Conservation (phyloP, 2,888 invertebrate species). For the Alentia gelatinosa region DNA sequence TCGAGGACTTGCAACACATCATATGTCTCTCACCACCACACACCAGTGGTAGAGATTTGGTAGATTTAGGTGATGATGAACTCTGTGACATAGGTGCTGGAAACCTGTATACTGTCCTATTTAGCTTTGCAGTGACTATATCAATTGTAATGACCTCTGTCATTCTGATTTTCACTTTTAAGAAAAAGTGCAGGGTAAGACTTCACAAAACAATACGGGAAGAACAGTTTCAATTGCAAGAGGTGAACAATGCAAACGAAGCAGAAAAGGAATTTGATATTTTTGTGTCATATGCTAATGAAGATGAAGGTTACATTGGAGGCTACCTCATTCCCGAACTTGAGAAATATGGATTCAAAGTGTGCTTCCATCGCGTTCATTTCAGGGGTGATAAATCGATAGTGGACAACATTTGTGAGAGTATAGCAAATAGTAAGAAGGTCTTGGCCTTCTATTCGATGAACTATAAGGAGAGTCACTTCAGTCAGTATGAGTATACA, state of each 20-base stretch:
- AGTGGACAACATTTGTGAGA: slow-evolving; percentile 66
- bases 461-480: slow-evolving; percentile 64
- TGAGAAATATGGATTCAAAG: slow-evolving; percentile 61
- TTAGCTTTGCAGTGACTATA: neutral
- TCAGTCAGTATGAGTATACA: slow-evolving; percentile 68
- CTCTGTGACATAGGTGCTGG: neutral
- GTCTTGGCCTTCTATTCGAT: slow-evolving; percentile 64
- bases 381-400: slow-evolving; percentile 66
- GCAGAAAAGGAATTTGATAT: slow-evolving; percentile 65
- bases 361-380: slow-evolving; percentile 67
- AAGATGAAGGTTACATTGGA: slow-evolving; percentile 34
- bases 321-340: slow-evolving; percentile 54
- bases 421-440: slow-evolving; percentile 66
- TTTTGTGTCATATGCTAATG: slow-evolving; percentile 66
- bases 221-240: slow-evolving; percentile 56
- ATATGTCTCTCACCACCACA: neutral
- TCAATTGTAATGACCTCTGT: neutral
- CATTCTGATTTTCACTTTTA: neutral
- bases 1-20: neutral
- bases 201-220: slow-evolving; percentile 19
- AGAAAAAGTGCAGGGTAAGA: slow-evolving; percentile 44
- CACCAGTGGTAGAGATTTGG: neutral
- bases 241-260: slow-evolving; percentile 56
- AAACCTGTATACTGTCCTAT: neutral
- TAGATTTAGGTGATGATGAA: neutral